Evolutionary conservation across 2,888 invertebrate species (phyloP), one percentile per base, ranked within the genome.

Genomic region (Sphaerophoria rueppellii): DNA sequence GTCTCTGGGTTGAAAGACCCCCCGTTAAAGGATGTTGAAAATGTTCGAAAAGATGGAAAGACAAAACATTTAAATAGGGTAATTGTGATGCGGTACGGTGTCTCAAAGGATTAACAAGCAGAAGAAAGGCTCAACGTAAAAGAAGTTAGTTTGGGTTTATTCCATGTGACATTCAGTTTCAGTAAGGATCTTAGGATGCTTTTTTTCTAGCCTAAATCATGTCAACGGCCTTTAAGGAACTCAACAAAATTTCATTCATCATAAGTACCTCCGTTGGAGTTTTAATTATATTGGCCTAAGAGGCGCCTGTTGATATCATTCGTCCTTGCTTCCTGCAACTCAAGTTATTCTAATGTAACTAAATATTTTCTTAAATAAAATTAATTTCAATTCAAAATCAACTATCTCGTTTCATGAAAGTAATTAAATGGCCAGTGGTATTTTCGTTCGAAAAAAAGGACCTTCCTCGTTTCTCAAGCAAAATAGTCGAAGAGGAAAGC

Each of bases 391-490:
- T 67, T 67, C 37, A 52, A 52, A 16, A 35, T 55, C 55, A 34
- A 55, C 12, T 24, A 67, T 52, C 24, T 67, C 1, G 24, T 40
- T 55, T 55, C 34, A 57, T 43, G 40, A 24, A 24, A 55, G 72
- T 69, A 77, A 82, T 82, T 82, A 73, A 82, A 73, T 78, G 61
- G 43, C 48, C 78, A 69, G 43, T 46, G 57, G 57, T 50, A 72
- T 78, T 72, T 46, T 37, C 61, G 43, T 58, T 52, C 65, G 52
- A 58, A 57, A 61, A 50, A 40, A 46, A 43, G 52, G 35, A 48
- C 63, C n/a, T 63, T 63, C n/a, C 24, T 32, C 40, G 50, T 12
- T 74, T 46, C 32, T 32, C 48, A 6, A 40, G 24, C 2, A 43
- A 16, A 43, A n/a, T 12, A 52, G 12, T 1, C 11, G 40, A 4